Conservation (phyloP, 2,888 invertebrate genomes). For the Nematopogon swammerdamellus region DNA sequence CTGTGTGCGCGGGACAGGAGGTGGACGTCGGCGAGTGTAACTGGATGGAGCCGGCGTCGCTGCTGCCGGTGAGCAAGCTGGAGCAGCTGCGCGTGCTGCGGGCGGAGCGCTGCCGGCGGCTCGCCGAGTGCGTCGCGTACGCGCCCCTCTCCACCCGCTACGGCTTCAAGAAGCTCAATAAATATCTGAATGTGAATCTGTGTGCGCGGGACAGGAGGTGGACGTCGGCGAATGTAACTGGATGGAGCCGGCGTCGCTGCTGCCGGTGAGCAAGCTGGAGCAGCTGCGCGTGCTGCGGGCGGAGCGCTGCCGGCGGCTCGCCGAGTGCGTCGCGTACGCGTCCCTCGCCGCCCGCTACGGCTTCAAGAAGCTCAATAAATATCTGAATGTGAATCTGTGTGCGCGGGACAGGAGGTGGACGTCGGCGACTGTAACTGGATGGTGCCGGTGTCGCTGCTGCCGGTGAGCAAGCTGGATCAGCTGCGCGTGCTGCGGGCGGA, state of each 20-base stretch:
- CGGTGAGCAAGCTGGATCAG: too few species aligned
- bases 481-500: too few species aligned
- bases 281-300: constrained; percentile 60
- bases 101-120: constrained; percentile 61
- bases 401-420: too few species aligned
- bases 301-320: constrained; percentile 62
- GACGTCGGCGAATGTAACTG: constrained; percentile 71
- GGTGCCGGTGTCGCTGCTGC: too few species aligned
- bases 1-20: too few species aligned
- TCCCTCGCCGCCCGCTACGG: constrained; percentile 73
- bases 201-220: constrained; percentile 64
- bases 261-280: constrained; percentile 69
- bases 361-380: constrained; percentile 57
- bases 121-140: constrained; percentile 73
- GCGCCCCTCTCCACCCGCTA: constrained; percentile 70
- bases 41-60: constrained; percentile 71
- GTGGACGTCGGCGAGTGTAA: constrained; percentile 68
- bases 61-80: constrained; percentile 72
- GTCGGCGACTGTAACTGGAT: too few species aligned
- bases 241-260: constrained; percentile 69
- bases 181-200: too few species aligned
- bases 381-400: too few species aligned
- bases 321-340: constrained; percentile 73
- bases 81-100: constrained; percentile 58
- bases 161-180: constrained; percentile 62